Conservation (phyloP, 2,113 vertebrate genomes). For the Tympanuchus pallidicinctus region DNA sequence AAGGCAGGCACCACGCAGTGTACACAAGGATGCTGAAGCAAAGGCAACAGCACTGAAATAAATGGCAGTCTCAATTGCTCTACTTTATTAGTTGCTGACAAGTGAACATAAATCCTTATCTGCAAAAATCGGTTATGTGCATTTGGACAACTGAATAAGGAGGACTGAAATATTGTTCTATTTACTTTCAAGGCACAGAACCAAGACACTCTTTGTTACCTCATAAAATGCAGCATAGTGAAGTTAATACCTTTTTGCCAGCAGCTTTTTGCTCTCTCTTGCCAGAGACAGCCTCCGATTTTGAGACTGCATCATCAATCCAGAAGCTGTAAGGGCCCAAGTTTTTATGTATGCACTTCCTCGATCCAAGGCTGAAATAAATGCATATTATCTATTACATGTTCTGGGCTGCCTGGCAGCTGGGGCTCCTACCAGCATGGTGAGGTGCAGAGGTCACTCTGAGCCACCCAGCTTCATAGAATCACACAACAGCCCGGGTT, state of each 20-base stretch:
- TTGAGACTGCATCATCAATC: neutral
- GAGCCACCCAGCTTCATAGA: rapidly evolving
- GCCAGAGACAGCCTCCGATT: neutral
- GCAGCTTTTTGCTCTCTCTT: slow-evolving; percentile 48
- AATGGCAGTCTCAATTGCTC: slow-evolving; percentile 61
- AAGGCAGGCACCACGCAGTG: neutral
- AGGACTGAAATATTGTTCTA: slow-evolving; percentile 71
- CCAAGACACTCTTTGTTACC: slow-evolving; percentile 67
- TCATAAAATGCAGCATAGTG: slow-evolving; percentile 68
- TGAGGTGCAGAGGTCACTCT: neutral
- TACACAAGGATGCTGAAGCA: neutral
- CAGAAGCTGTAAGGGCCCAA: rapidly evolving
- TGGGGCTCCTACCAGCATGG: rapidly evolving
- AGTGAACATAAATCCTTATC: slow-evolving; percentile 70
- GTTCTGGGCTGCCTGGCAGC: neutral
- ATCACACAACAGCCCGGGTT: too few relatives aligned
- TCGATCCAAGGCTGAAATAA: neutral
- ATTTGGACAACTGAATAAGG: slow-evolving; percentile 73
- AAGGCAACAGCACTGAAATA: slow-evolving; percentile 60
- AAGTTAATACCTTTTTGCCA: slow-evolving; percentile 65
- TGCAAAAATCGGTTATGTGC: slow-evolving; percentile 70
- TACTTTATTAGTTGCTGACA: slow-evolving; percentile 72
- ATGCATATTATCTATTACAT: neutral
- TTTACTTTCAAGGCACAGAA: slow-evolving; percentile 72
- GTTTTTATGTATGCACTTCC: neutral